Conservation (phyloP, 2,888 invertebrate genomes). For the Plebejus melissa region DNA sequence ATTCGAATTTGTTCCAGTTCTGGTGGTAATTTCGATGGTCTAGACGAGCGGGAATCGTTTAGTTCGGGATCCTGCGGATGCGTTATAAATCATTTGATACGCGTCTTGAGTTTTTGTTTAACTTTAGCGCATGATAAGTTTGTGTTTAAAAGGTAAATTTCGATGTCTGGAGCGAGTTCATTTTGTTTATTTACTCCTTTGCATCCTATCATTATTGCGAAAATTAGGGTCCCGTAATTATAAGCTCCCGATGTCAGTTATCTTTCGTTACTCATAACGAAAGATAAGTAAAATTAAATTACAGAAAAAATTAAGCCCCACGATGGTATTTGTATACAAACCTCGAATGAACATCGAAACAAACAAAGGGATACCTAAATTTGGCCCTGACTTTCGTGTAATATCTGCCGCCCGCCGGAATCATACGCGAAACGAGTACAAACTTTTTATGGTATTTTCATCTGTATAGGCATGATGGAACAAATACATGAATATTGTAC, state of each 20-base stretch:
- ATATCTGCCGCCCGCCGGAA: slow-evolving; percentile 46
- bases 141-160: slow-evolving; percentile 19
- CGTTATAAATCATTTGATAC: slow-evolving; percentile 28
- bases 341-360: slow-evolving; percentile 33
- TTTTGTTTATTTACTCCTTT: neutral
- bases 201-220: neutral
- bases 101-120: slow-evolving; percentile 29
- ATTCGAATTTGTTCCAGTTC: slow-evolving; percentile 62
- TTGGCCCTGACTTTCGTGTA: slow-evolving; percentile 61
- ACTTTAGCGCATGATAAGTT: neutral
- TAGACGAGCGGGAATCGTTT: slow-evolving; percentile 58
- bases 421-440: slow-evolving; percentile 58
- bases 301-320: neutral
- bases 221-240: neutral
- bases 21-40: slow-evolving; percentile 67
- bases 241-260: neutral
- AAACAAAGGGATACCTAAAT: slow-evolving; percentile 26
- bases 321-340: neutral
- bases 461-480: slow-evolving; percentile 72
- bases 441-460: slow-evolving; percentile 73
- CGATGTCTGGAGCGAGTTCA: neutral
- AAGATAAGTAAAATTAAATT: neutral
- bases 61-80: slow-evolving; percentile 40
- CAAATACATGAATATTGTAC: slow-evolving; percentile 76
- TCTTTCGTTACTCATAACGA: neutral